These are phyloP conservation scores for Tromatobia lineatoria DNA, from an alignment of 2,888 invertebrate species.

Conservation along the genomic window DNA sequence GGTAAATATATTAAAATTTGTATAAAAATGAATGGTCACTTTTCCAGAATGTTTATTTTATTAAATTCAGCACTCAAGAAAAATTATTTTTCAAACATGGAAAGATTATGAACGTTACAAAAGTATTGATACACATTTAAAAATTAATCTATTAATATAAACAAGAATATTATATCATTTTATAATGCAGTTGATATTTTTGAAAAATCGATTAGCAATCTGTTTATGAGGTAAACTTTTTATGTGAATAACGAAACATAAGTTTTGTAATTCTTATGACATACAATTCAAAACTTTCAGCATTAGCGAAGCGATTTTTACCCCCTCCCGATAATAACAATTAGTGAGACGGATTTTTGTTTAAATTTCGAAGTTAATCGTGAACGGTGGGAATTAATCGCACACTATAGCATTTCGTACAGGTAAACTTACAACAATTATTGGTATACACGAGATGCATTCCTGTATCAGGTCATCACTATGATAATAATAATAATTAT, in stretches of 20 bases:
- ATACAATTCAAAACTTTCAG: background rate
- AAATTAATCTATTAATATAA: too few relatives aligned
- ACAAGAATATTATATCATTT: background rate
- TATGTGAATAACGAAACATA: too few relatives aligned
- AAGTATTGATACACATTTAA: too few relatives aligned
- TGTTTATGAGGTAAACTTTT: too few relatives aligned
- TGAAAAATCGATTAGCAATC: too few relatives aligned
- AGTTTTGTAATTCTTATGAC: background rate
- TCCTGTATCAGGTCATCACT: slow-evolving; percentile 49
- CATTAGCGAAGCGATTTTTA: slow-evolving; percentile 8
- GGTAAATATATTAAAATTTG: too few relatives aligned
- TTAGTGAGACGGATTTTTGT: slow-evolving; percentile 37
- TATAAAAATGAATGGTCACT: too few relatives aligned
- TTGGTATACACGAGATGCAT: slow-evolving; percentile 52
- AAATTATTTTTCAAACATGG: too few relatives aligned
- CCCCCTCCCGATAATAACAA: slow-evolving; percentile 16
- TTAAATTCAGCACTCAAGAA: too few relatives aligned
- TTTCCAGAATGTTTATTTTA: too few relatives aligned
- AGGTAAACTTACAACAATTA: slow-evolving; percentile 46
- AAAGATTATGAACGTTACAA: background rate
- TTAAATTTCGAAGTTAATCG: slow-evolving; percentile 20
- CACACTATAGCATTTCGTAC: slow-evolving; percentile 40
- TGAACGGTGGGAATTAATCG: slow-evolving; percentile 42
- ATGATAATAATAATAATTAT: slow-evolving; percentile 46
- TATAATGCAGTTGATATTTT: too few relatives aligned